Conservation (phyloP, 30 jellyfish, hydroid and myxozoan species). For the Calvadosia cruxmelitensis region DNA sequence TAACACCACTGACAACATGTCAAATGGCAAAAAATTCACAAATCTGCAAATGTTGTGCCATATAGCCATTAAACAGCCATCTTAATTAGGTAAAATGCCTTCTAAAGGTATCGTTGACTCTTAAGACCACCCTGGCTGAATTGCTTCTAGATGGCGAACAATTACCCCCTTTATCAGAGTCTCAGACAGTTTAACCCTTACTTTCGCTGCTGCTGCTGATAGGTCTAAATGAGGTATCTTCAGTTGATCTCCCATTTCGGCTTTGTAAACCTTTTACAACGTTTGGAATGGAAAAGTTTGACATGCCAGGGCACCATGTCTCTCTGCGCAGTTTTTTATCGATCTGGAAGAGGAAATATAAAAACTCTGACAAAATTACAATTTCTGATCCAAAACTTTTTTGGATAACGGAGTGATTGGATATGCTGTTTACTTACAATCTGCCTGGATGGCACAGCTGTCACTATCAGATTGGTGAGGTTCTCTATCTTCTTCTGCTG, state of each 20-base stretch:
- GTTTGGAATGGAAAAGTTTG: constrained; percentile 24
- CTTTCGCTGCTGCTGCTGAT: constrained; percentile 14
- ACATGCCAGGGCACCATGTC: constrained; percentile 95
- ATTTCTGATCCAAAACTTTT: too few species aligned
- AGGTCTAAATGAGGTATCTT: not conserved
- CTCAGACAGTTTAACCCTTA: constrained; percentile 8
- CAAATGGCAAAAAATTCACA: constrained; percentile 14
- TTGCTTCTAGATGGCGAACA: not conserved
- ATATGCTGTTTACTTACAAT: not conserved
- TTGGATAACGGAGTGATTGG: too few species aligned
- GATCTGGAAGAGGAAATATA: not conserved
- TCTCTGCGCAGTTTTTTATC: constrained; percentile 41
- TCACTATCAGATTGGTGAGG: constrained; percentile 10
- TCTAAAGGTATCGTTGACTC: not conserved
- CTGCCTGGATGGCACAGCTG: constrained; percentile 8
- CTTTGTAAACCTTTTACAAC: too few species aligned
- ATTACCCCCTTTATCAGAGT: not conserved
- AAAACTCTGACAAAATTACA: too few species aligned
- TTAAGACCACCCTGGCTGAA: not conserved
- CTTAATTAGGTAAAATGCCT: not conserved
- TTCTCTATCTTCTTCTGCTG: constrained; percentile 13
- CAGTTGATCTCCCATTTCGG: not conserved
- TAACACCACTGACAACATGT: too few species aligned
- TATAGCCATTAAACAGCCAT: not conserved
- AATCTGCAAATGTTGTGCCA: not conserved